Evolutionary conservation across 2,113 vertebrate species (phyloP), one percentile per base, ranked within the genome.

Genomic region (Falcunculus frontatus): DNA sequence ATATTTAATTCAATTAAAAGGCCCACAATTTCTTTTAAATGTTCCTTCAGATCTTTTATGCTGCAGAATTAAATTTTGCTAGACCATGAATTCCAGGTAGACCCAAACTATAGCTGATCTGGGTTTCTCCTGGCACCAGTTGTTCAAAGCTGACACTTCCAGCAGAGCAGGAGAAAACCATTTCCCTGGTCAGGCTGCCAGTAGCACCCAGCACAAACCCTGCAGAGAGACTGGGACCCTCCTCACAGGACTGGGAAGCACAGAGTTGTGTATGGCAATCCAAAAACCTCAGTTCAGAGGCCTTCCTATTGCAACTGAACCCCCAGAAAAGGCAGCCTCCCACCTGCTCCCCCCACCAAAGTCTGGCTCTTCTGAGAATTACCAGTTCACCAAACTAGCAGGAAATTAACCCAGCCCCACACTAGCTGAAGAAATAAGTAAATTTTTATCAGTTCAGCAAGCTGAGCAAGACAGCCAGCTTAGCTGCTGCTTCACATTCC

Each of bases 1-100:
- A 95, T 96, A 97, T 92, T 88, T 92, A 92, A 92, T 92, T 92
- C 85, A 92, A 92, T 90, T 95, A 95, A 89, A 94, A 92, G 60
- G 37, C 26, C 9, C 20, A 18, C 23, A 8, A 4, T 81, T 65
- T 85, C 37, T 74, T 75, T 30, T 10, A 62, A 74, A 56, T 20
- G 39, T 32, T 82, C 60, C 41, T 75, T 60, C 32, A 65, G 32
- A 25, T 46, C 23, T 56, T 87, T 94, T 41, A 49, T 19, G 32
- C 46, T 42, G 41, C n/a, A 41, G 62, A 33, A 90, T 83, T 69
- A 42, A 39, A 55, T 93, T 87, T 73, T 91, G 42, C 81, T 78
- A n/a, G 47, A 55, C 27, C 64, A 6, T 17, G 60, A 67, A 70
- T 70, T 57, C 52, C 49, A 84, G 46, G 52, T 56, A 46, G 49